Evolutionary conservation across 2,888 invertebrate species (phyloP).

Genomic region (Branchipolynoe longqiensis): DNA sequence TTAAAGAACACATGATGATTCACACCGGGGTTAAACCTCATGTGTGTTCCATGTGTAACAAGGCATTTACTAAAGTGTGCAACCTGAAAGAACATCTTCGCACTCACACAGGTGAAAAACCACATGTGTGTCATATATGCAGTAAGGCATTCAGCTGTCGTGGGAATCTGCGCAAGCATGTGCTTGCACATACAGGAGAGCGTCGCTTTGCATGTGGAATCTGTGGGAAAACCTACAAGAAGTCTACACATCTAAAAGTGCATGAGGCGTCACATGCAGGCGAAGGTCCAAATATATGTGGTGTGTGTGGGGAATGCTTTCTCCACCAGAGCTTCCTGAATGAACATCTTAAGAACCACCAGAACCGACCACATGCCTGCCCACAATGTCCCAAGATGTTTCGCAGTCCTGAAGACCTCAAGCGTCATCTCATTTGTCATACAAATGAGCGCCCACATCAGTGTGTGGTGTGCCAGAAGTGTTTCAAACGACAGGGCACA

Average conservation of each 20-base stretch:
- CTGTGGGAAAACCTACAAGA: constrained; percentile 16
- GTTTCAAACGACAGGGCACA: constrained; percentile 19
- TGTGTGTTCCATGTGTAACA: constrained; percentile 6
- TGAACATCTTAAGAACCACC: constrained; percentile 3
- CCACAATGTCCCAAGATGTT: neutral
- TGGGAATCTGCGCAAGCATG: neutral
- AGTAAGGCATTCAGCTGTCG: constrained; percentile 21
- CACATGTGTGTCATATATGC: constrained; percentile 17
- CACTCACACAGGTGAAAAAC: constrained; percentile 29
- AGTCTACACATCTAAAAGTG: constrained; percentile 3
- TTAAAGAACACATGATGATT: constrained; percentile 19
- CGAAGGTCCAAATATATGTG: constrained; percentile 36
- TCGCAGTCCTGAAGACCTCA: neutral
- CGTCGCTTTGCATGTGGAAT: neutral
- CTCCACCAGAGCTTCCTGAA: neutral
- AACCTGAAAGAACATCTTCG: constrained; percentile 22
- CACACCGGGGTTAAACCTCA: constrained; percentile 24
- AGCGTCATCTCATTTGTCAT: constrained; percentile 6
- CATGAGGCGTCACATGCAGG: neutral
- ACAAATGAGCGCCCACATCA: constrained; percentile 10
- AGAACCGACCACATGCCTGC: neutral
- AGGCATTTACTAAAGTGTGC: neutral
- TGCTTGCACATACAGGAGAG: constrained; percentile 4
- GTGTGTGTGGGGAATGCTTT: constrained; percentile 21
- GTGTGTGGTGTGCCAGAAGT: neutral